Base-by-base conservation (phyloP, 2,113 vertebrate genomes). In the Pseudois nayaur region DNA sequence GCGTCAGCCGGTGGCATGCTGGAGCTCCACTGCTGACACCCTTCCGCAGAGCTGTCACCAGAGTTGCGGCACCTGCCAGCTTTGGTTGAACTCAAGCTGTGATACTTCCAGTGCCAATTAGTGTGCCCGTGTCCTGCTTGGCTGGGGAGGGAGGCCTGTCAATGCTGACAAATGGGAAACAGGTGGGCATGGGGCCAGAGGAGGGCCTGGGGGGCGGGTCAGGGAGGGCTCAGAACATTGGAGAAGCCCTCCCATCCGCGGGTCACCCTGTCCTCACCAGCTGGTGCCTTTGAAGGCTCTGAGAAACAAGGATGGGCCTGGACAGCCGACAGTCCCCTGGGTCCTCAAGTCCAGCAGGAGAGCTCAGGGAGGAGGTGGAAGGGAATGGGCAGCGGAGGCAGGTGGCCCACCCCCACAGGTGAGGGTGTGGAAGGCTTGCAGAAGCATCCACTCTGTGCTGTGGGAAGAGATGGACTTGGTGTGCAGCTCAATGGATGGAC, bases 21-120 rank as follows among this genome's bases (percentile, higher is more conserved):
- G 95, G 90, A 97, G n/a, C 25, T 71, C 85, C 52, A 54, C 82
- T 95, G 74, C 93, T 67, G 6, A 94, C 59, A 94, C 36, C 59
- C 91, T 98, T 97, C 97, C 15, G 21, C 91, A 55, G 83, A 97
- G 94, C 78, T 97, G 95, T 98, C 98, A 97, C 93, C 6, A 86
- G 89, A 98, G 94, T 91, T 94, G 59, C 59, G 29, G 93, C 23
- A 91, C 95, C 98, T 97, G 97, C 97, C 96, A 98, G 97, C 97
- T 97, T 98, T 0, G 3, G 97, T 93, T 45, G 95, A 96, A 95
- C 92, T 96, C 67, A 55, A 87, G 92, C 83, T 96, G 97, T 90
- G 97, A 96, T 97, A 95, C 91, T 93, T 97, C 97, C 60, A 94
- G 96, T 97, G 96, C 93, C 98, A 98, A 95, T 92, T 97, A 98